phyloP scores from a whole-genome alignment of 64 coral and sea anemone genomes.

The Hydrozoanthus tunicans region DNA sequence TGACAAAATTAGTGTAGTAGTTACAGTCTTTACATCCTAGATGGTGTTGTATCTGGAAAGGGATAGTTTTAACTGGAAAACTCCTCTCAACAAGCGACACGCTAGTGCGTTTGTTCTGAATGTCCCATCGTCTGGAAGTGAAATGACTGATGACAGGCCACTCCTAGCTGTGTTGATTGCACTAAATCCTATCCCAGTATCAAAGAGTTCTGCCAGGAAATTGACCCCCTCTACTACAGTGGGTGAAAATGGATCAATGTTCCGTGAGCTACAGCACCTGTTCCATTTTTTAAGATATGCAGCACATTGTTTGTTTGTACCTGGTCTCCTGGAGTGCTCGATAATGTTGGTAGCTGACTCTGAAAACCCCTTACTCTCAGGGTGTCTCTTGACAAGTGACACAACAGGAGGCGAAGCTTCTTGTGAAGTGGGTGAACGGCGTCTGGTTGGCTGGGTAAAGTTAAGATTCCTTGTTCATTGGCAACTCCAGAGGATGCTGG shows the following conservation, averaged over 20 bases:
- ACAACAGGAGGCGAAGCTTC: constrained; percentile 34
- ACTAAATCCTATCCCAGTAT: constrained; percentile 8
- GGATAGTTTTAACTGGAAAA: constrained; percentile 26
- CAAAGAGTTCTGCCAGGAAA: constrained; percentile 1
- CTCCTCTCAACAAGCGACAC: not conserved
- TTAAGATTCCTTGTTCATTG: not conserved
- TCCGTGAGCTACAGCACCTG: constrained; percentile 5
- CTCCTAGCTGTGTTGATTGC: constrained; percentile 3
- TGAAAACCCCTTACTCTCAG: constrained; percentile 20
- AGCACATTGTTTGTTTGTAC: constrained; percentile 35
- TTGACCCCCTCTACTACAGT: constrained; percentile 15
- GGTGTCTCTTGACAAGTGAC: constrained; percentile 29
- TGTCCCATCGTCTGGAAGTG: not conserved
- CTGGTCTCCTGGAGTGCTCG: constrained; percentile 2
- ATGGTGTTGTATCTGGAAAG: not conserved
- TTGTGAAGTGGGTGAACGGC: constrained; percentile 49
- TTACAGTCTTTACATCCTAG: not conserved
- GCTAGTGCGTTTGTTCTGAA: constrained; percentile 4
- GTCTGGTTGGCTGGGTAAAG: constrained; percentile 20
- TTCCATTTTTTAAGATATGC: constrained; percentile 20
- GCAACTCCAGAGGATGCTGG: not conserved
- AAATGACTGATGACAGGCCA: constrained; percentile 7
- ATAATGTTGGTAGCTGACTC: constrained; percentile 29
- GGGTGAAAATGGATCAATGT: constrained; percentile 33
- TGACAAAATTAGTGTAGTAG: not conserved